Conservation (phyloP, 2,113 vertebrate genomes). For the Zosterops japonicus region DNA sequence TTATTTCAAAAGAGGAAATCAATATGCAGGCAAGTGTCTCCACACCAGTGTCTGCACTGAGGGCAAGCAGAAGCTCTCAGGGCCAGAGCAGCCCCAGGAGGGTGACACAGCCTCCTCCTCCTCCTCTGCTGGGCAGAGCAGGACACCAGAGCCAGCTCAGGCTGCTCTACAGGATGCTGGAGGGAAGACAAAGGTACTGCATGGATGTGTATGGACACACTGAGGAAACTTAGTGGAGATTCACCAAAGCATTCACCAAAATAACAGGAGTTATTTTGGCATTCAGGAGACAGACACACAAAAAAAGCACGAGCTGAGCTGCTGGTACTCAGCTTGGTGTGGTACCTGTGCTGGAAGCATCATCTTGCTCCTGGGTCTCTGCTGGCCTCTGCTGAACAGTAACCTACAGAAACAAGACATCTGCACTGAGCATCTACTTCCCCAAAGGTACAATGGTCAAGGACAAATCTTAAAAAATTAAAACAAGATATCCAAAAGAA, state of each 20-base stretch:
- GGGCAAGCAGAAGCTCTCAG: neutral
- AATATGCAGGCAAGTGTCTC: neutral
- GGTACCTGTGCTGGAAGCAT: constrained; percentile 62
- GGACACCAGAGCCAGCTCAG: neutral
- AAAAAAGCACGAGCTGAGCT: neutral
- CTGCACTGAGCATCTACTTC: neutral
- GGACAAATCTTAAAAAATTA: neutral
- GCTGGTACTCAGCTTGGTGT: neutral
- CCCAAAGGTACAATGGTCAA: neutral
- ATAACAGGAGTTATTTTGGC: neutral
- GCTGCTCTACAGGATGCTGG: neutral
- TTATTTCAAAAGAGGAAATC: neutral
- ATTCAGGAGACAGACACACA: neutral
- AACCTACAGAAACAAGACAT: constrained; percentile 76
- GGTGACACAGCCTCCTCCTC: neutral
- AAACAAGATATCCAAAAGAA: neutral
- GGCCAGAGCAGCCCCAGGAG: neutral
- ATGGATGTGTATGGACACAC: neutral
- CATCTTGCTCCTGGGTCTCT: constrained; percentile 31
- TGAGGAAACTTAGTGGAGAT: neutral
- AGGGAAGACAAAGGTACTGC: neutral
- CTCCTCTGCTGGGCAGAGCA: neutral
- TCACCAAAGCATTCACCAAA: neutral
- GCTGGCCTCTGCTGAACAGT: constrained; percentile 78
- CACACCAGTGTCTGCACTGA: neutral